A percentile compares a stretch with the other conserved stretches of the same genome.
Conservation (phyloP, 2,797 vertebrate species). For the Microctenopoma lineatum region DNA sequence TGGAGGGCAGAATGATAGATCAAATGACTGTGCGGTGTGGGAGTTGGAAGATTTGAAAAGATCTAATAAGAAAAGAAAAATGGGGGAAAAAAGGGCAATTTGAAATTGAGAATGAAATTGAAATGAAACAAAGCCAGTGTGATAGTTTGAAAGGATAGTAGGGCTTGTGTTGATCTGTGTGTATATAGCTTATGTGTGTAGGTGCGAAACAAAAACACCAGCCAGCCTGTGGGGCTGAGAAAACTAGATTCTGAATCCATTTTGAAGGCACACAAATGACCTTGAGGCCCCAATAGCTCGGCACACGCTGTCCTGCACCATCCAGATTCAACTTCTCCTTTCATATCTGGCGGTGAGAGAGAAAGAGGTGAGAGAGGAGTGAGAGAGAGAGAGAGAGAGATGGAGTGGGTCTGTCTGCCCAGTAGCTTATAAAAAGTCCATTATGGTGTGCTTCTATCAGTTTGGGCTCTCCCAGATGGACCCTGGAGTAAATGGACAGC, state of each 20-base stretch:
- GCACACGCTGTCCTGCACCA: conserved; percentile 50
- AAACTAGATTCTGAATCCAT: conserved; percentile 73
- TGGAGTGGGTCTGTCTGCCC: conserved; percentile 76
- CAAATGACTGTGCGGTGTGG: conserved; percentile 27
- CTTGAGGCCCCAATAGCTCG: conserved; percentile 51
- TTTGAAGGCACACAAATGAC: conserved; percentile 70
- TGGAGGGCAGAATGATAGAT: conserved; percentile 31
- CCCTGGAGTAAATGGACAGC: conserved; percentile 79
- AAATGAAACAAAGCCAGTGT: conserved; percentile 68
- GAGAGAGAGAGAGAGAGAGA: conserved; percentile 51
- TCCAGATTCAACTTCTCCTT: conserved; percentile 65
- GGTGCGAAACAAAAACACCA: conserved; percentile 45
- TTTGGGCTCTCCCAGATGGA: conserved; percentile 78
- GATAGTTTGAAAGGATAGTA: conserved; percentile 34
- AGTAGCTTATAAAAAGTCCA: conserved; percentile 82
- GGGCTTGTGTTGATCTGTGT: conserved; percentile 41
- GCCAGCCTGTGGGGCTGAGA: conserved; percentile 44
- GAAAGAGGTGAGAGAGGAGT: conserved; percentile 35
- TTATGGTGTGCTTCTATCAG: conserved; percentile 78
- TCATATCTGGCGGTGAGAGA: conserved; percentile 66
- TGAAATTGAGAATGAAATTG: conserved; percentile 52
- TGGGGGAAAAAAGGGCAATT: conserved; percentile 34
- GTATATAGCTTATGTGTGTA: conserved; percentile 22
- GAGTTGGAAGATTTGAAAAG: conserved; percentile 61
- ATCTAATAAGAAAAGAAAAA: conserved; percentile 67